Percentiles rank a stretch among this genome's conserved stretches.
phyloP scores from a whole-genome alignment of 2,888 invertebrate genomes.

The Itoplectis maculator region DNA sequence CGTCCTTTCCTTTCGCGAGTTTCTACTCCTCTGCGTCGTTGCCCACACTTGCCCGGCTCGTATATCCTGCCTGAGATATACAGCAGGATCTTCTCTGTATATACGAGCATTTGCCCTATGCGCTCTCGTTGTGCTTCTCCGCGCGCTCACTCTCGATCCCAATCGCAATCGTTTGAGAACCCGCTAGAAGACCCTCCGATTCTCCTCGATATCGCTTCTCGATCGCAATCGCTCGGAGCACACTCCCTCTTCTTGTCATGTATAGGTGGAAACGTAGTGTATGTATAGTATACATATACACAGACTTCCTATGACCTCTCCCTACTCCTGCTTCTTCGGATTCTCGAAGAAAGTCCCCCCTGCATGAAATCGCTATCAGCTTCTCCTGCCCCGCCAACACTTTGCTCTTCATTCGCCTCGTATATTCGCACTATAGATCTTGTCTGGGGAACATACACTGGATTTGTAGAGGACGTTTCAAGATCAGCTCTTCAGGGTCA shows the following conservation, averaged over 20 bases:
- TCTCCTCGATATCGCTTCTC: conserved; percentile 22
- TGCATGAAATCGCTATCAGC: conserved; percentile 37
- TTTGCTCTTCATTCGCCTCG: conserved; percentile 31
- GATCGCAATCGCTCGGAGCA: conserved; percentile 39
- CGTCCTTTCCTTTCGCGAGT: conserved; percentile 24
- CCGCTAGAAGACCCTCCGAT: neutral
- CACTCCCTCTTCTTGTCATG: neutral
- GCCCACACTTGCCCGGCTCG: conserved; percentile 45
- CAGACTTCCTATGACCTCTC: neutral
- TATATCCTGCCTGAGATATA: conserved; percentile 38
- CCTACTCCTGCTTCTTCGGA: conserved; percentile 6
- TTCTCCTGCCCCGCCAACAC: conserved; percentile 13
- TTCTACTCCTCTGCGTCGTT: conserved; percentile 42
- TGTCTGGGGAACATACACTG: neutral
- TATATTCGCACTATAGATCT: conserved; percentile 20
- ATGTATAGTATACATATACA: conserved; percentile 9
- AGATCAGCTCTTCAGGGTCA: neutral
- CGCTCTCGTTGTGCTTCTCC: conserved; percentile 1
- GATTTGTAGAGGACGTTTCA: conserved; percentile 1
- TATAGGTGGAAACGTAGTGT: neutral
- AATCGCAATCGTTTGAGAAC: conserved; percentile 31
- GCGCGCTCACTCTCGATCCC: conserved; percentile 35
- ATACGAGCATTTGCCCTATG: neutral
- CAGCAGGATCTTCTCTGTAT: neutral
- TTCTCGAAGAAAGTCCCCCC: neutral